phyloP scores from a whole-genome alignment of 2,888 invertebrate species.

The Eremobia ochroleuca region DNA sequence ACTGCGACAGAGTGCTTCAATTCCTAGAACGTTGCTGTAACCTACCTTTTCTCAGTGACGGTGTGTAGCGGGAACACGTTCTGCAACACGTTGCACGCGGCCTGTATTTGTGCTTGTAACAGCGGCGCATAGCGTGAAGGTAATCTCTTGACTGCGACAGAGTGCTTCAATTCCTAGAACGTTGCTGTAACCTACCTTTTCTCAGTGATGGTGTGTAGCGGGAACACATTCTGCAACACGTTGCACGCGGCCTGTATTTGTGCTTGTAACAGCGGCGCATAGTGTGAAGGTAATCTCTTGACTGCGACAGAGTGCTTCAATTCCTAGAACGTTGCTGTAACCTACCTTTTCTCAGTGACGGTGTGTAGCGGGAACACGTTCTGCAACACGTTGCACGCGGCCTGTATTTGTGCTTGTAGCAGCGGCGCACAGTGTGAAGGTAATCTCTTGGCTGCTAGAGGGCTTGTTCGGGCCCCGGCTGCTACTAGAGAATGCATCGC shows the following conservation, averaged over 20 bases:
- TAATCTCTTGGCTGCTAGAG: slow-evolving; percentile 79
- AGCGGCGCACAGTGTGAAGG: slow-evolving; percentile 71
- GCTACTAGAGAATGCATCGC: slow-evolving; percentile 85
- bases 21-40: background rate
- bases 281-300: slow-evolving; percentile 75
- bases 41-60: slow-evolving; percentile 47
- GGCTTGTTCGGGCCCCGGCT: slow-evolving; percentile 83
- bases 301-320: slow-evolving; percentile 66
- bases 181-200: slow-evolving; percentile 49
- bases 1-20: slow-evolving; percentile 71
- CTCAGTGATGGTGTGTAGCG: slow-evolving; percentile 41
- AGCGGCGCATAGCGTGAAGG: slow-evolving; percentile 68
- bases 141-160: slow-evolving; percentile 71
- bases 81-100: slow-evolving; percentile 71
- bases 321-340: slow-evolving; percentile 38
- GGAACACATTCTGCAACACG: slow-evolving; percentile 71
- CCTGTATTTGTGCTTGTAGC: slow-evolving; percentile 61
- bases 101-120: slow-evolving; percentile 49
- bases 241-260: slow-evolving; percentile 70
- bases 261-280: slow-evolving; percentile 55
- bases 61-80: slow-evolving; percentile 62
- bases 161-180: background rate
- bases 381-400: slow-evolving; percentile 72
- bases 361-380: slow-evolving; percentile 64
- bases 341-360: slow-evolving; percentile 52